Conservation (phyloP, 2,113 vertebrate species). For the Rhipidura dahli region DNA sequence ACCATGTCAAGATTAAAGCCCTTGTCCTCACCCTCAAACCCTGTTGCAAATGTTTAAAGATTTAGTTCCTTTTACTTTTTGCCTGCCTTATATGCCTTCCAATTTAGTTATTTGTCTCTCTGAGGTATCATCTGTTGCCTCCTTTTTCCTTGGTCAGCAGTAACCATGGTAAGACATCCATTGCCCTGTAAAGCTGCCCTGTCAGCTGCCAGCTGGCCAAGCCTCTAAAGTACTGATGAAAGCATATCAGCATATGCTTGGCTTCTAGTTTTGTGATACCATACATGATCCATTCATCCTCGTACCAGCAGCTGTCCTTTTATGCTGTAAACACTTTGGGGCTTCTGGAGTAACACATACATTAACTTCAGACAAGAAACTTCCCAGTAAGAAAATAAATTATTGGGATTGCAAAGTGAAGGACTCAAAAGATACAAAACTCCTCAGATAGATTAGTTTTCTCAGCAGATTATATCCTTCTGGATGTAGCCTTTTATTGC, state of each 20-base stretch:
- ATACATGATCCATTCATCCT: not conserved
- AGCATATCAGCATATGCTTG: not conserved
- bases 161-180: not conserved
- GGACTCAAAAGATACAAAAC: not conserved
- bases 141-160: not conserved
- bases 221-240: not conserved
- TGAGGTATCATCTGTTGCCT: not conserved
- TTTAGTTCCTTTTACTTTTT: not conserved
- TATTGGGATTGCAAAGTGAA: not conserved
- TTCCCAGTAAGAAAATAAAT: not conserved
- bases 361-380: not conserved
- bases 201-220: not conserved
- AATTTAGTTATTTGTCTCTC: not conserved
- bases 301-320: not conserved
- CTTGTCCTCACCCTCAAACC: not conserved
- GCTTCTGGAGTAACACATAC: not conserved
- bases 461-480: not conserved
- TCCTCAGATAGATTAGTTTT: not conserved
- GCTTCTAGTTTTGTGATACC: not conserved
- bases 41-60: not conserved
- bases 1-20: not conserved
- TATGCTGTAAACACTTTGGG: not conserved
- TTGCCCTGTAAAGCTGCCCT: not conserved
- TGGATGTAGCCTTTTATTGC: not conserved
- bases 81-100: not conserved